phyloP scores from a whole-genome alignment of 1,140 invertebrate genomes.

The Drosophila guanche region DNA sequence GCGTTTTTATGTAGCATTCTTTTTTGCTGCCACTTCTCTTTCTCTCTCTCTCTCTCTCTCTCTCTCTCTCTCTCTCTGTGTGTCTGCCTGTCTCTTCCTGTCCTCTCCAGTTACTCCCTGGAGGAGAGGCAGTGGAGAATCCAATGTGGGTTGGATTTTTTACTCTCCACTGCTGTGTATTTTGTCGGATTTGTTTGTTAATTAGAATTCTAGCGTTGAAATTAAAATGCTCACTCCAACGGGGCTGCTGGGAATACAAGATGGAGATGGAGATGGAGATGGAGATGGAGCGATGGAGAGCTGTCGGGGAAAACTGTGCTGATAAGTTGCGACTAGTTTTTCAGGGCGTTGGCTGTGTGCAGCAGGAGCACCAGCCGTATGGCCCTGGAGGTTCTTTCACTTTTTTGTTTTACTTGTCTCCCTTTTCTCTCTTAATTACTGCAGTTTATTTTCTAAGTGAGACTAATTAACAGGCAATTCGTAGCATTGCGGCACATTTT shows the following conservation, averaged over 20 bases:
- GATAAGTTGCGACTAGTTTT: slow-evolving; percentile 59
- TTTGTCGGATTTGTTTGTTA: slow-evolving; percentile 82
- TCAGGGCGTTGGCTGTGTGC: slow-evolving; percentile 37
- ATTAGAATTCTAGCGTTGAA: slow-evolving; percentile 83
- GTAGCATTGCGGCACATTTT: slow-evolving; percentile 73
- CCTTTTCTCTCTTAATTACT: slow-evolving; percentile 79
- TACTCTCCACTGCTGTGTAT: slow-evolving; percentile 64
- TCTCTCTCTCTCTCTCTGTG: slow-evolving; percentile 8
- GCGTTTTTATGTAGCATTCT: slow-evolving; percentile 73
- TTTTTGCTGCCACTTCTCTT: slow-evolving; percentile 60
- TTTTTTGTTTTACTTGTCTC: slow-evolving; percentile 51
- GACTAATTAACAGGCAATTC: slow-evolving; percentile 83
- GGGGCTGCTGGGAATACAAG: background rate
- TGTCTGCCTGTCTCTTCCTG: background rate
- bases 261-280: too few species aligned
- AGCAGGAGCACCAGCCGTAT: too few species aligned
- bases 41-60: slow-evolving; percentile 11
- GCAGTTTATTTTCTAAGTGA: slow-evolving; percentile 84
- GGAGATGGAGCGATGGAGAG: background rate
- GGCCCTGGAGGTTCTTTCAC: slow-evolving; percentile 28
- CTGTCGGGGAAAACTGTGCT: slow-evolving; percentile 18
- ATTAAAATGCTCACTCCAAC: slow-evolving; percentile 67
- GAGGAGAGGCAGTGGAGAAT: slow-evolving; percentile 2
- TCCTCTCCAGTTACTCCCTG: slow-evolving; percentile 2
- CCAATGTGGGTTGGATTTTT: slow-evolving; percentile 15